Conservation (phyloP, 53 echinoderm and acorn worm species). For the Actinopyga echinites region DNA sequence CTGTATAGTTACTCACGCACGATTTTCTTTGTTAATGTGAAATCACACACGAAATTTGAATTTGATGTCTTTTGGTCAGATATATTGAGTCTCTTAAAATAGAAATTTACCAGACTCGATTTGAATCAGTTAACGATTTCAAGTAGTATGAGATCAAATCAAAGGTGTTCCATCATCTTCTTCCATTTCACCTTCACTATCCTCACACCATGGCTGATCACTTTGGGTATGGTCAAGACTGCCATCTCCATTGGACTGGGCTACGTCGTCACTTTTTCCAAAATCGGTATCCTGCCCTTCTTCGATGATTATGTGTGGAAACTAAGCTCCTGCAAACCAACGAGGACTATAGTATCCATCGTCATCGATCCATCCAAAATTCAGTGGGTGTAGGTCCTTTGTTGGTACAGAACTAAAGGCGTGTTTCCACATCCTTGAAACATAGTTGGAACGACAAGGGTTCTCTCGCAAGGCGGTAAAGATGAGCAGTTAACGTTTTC, state of each 20-base stretch:
- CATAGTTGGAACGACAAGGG: background rate
- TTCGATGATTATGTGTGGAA: too few species aligned
- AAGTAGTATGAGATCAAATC: too few species aligned
- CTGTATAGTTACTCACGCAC: too few species aligned
- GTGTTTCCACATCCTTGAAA: slow-evolving; percentile 2
- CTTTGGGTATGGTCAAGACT: background rate
- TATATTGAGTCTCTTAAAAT: too few species aligned
- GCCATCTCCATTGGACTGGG: background rate
- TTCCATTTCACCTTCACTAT: slow-evolving; percentile 2
- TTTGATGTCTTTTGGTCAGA: too few species aligned
- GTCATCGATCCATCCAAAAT: slow-evolving; percentile 16
- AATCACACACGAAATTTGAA: too few species aligned
- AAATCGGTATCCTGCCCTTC: too few species aligned
- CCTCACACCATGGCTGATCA: slow-evolving; percentile 16
- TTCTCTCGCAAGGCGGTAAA: slow-evolving; percentile 44
- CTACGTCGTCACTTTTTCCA: too few species aligned
- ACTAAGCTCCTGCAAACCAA: too few species aligned
- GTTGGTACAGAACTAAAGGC: slow-evolving; percentile 1
- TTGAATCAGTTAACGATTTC: too few species aligned
- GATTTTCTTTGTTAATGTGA: too few species aligned
- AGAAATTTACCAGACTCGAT: too few species aligned
- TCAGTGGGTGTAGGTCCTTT: slow-evolving; percentile 6
- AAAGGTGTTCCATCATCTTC: background rate
- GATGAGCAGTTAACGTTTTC: slow-evolving; percentile 43
- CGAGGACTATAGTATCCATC: background rate